Conservation (phyloP, 2,113 vertebrate genomes). For the Poeciliopsis turrubarensis region DNA sequence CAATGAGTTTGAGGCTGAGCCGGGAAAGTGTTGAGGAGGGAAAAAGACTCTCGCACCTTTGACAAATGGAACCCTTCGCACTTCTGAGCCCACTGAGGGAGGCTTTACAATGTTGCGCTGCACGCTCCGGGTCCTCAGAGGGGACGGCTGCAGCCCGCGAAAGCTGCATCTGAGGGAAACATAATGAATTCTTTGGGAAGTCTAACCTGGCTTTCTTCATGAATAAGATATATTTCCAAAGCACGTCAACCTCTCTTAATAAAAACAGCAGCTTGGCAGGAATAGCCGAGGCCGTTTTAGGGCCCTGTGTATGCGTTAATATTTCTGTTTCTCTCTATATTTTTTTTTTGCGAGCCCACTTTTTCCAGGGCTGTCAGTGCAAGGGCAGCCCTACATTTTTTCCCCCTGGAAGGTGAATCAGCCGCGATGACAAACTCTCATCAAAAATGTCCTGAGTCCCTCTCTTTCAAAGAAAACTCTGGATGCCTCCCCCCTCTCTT, state of each 20-base stretch:
- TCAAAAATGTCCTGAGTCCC: slow-evolving; percentile 62
- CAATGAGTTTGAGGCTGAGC: slow-evolving; percentile 90
- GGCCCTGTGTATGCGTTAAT: slow-evolving; percentile 67
- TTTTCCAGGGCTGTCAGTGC: slow-evolving; percentile 58
- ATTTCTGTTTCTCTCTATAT: slow-evolving; percentile 57
- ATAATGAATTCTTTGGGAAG: slow-evolving; percentile 80
- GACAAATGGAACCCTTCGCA: slow-evolving; percentile 94
- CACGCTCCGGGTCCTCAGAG: slow-evolving; percentile 70
- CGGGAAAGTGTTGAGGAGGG: slow-evolving; percentile 74
- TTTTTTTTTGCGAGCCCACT: slow-evolving; percentile 59
- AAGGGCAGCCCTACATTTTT: slow-evolving; percentile 37
- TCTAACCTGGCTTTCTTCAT: slow-evolving; percentile 76
- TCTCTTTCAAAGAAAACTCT: slow-evolving; percentile 74
- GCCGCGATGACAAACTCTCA: slow-evolving; percentile 67
- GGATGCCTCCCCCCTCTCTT: slow-evolving; percentile 58
- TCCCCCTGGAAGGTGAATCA: slow-evolving; percentile 55
- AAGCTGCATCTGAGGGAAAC: slow-evolving; percentile 68
- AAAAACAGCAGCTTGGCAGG: slow-evolving; percentile 75
- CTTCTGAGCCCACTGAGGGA: slow-evolving; percentile 87
- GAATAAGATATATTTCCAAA: slow-evolving; percentile 82
- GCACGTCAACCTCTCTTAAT: slow-evolving; percentile 75
- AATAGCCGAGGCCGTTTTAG: slow-evolving; percentile 71
- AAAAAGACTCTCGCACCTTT: slow-evolving; percentile 85
- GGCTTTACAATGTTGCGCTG: slow-evolving; percentile 83
- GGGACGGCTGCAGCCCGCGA: slow-evolving; percentile 60